Evolutionary conservation across 2,113 vertebrate species (phyloP).

Genomic region (Nansenia antarctica): DNA sequence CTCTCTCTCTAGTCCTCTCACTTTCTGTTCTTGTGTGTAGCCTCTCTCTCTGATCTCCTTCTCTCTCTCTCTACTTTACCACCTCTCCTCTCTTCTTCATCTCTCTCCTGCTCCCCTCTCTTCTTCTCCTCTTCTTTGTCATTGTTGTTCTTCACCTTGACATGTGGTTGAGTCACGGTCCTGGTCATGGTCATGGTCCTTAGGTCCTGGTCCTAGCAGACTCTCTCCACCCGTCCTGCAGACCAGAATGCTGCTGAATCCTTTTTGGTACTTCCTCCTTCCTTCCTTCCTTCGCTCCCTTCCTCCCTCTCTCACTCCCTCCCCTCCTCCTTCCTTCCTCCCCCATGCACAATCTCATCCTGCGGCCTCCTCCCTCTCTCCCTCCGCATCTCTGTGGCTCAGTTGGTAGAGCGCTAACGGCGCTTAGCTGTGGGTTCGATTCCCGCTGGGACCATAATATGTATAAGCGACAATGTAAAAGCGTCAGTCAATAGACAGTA

Average conservation of each 20-base stretch:
- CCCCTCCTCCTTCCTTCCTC: neutral
- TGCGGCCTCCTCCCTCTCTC: too few relatives aligned
- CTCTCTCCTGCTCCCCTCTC: neutral
- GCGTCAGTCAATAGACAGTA: too few relatives aligned
- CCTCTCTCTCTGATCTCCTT: neutral
- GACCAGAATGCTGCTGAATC: neutral
- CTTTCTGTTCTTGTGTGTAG: neutral
- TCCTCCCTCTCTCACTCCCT: too few relatives aligned
- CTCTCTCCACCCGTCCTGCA: neutral
- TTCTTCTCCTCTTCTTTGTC: neutral
- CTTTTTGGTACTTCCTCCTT: neutral
- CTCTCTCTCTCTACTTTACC: neutral
- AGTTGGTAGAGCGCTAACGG: too few relatives aligned
- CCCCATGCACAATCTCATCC: constrained; percentile 8
- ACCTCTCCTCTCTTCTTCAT: neutral
- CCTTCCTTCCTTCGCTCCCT: neutral
- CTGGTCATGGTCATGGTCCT: neutral
- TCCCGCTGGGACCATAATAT: too few relatives aligned
- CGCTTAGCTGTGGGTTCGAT: too few relatives aligned
- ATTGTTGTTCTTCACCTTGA: neutral
- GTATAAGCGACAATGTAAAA: too few relatives aligned
- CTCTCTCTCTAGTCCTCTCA: neutral
- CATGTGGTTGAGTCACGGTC: too few relatives aligned
- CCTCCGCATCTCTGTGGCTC: too few relatives aligned
- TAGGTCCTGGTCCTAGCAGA: neutral